phyloP scores from a whole-genome alignment of 2,113 vertebrate genomes.

The Rhabdomys dilectus region DNA sequence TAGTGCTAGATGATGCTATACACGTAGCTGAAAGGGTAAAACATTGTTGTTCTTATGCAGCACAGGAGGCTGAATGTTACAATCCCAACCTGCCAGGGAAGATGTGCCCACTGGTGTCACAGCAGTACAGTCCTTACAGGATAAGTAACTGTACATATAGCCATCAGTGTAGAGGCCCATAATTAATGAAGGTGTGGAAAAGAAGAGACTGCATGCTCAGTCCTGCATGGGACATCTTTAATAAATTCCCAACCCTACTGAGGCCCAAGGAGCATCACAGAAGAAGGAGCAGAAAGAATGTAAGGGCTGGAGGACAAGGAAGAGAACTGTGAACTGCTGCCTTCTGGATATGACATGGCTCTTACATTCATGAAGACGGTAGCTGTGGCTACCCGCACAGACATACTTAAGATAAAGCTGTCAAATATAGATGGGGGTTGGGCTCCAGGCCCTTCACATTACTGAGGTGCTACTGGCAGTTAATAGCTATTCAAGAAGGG shows the following conservation, averaged over 20 bases:
- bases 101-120: background rate
- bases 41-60: background rate
- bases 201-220: background rate
- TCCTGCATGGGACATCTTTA: background rate
- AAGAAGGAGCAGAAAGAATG: background rate
- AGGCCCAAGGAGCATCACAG: background rate
- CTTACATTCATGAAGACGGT: background rate
- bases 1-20: background rate
- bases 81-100: background rate
- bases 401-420: background rate
- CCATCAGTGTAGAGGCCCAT: background rate
- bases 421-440: background rate
- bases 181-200: background rate
- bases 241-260: too few species aligned
- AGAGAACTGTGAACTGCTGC: background rate
- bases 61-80: background rate
- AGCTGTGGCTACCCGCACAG: background rate
- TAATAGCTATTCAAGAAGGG: background rate
- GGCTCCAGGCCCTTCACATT: background rate
- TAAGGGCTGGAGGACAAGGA: background rate
- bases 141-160: background rate
- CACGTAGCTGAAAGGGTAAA: background rate
- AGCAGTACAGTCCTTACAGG: too few species aligned
- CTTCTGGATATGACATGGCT: background rate
- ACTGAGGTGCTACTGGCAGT: background rate